Conservation (phyloP, 2,113 vertebrate genomes). For the Glareola pratincola region DNA sequence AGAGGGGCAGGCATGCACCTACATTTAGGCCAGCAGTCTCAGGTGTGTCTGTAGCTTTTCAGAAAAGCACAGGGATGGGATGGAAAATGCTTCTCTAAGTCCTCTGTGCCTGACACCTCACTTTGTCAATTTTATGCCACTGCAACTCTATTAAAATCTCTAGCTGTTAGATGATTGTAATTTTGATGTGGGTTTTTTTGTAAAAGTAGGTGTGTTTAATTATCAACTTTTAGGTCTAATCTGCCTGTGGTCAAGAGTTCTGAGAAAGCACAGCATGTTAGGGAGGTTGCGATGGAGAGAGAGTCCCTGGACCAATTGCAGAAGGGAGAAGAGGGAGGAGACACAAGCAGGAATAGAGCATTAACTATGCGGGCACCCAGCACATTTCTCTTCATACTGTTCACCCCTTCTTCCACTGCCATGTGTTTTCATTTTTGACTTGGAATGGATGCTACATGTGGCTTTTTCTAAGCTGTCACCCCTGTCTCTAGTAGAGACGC, state of each 20-base stretch:
- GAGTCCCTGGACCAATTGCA: rapidly evolving
- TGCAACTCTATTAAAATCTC: neutral
- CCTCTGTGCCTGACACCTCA: neutral
- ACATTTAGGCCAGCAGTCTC: neutral
- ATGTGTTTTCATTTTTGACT: neutral
- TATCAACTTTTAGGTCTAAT: neutral
- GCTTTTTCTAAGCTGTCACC: neutral
- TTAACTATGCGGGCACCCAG: neutral
- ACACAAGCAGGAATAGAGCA: neutral
- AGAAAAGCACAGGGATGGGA: neutral
- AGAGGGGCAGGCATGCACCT: neutral
- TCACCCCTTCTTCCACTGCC: neutral
- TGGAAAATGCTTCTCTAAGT: neutral
- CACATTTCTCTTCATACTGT: neutral
- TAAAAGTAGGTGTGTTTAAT: neutral
- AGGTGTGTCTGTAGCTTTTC: neutral
- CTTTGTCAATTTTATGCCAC: neutral
- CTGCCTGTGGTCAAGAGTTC: neutral
- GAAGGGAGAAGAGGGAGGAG: neutral
- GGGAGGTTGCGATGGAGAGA: neutral
- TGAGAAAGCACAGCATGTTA: neutral
- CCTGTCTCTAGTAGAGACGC: neutral
- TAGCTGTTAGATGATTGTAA: neutral
- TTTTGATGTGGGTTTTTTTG: neutral
- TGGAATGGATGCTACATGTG: neutral